Base-by-base conservation (phyloP, 2,113 vertebrate species). In the Phaethornis superciliosus region DNA sequence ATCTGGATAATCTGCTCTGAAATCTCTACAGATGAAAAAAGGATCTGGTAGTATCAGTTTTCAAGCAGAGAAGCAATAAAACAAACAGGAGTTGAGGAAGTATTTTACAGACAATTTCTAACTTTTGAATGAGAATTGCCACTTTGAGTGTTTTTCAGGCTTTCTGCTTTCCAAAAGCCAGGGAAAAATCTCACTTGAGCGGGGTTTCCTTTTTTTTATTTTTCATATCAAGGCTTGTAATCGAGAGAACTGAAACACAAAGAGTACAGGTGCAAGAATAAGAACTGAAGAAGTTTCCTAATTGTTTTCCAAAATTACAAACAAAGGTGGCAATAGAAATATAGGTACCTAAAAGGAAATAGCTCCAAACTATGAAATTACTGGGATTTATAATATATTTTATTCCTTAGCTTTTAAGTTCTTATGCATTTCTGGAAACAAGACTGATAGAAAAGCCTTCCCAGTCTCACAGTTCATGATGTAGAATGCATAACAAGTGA, bases 221-320 rank as follows among this genome's bases (percentile, higher is more conserved):
- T 76, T 47, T 71, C 64, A 69, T 89, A 93, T 89, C 78, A 95
- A 97, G 79, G 94, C 95, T 85, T 93, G 84, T 88, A 97, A 97
- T 94, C 96, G 95, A 97, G 86, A 94, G 82, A 97, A 96, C 55
- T 54, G 59, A 96, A 95, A 95, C 79, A 51, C 82, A 72, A 81
- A 88, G 72, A 89, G 74, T 90, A 93, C 71, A 91, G 84, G 86
- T 92, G 71, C 80, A 86, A 64, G 55, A 97, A 96, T 97, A 97
- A 96, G 80, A 94, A 95, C 33, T 84, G 81, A 97, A 95, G 95
- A 90, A 88, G 70, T 79, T 68, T 91, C 84, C 88, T 94, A 90
- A 97, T 95, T 95, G 93, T 97, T 97, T 97, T 95, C 88, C 78
- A 95, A 88, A 96, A 97, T 71, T 91, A 88, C 88, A 92, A 91